Base-by-base conservation (phyloP, 2,888 invertebrate genomes). In the Phlogophora meticulosa region DNA sequence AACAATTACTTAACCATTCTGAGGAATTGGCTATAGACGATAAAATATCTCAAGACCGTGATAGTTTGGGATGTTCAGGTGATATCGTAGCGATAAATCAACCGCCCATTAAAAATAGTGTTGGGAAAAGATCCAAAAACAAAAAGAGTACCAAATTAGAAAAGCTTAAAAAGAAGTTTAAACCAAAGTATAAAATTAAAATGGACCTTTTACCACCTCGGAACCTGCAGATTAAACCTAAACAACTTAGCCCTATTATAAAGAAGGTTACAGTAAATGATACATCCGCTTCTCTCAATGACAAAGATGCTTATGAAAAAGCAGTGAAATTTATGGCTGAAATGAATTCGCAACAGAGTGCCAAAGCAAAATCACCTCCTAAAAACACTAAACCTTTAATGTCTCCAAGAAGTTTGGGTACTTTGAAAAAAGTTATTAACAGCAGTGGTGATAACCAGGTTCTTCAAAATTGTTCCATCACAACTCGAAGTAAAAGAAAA, bases 161-260 rank as follows among this genome's bases (percentile, higher is more conserved):
- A 52, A 92, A 87, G 81, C 69, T 93, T 11, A 89, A 88, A 58
- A 85, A 86, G 24, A 89, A 85, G 65, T 76, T 92, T 67, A 24
- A 86, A 66, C 91, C 93, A 2, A 92, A 88, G 81, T 81, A 81
- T 76, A 94, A 94, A 84, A 94, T 94, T 67, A 88, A 72, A 70
- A 70, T 57, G 24, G 80, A 72, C 58, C 60, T 65, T 7, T 68
- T 80, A 52, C 72, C 76, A 22, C 62, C 78, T 70, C 83, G 74
- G 43, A 88, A 81, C 40, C 34, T 64, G 46, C 76, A 67, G 11
- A 52, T 69, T 20, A 87, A 84, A 78, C 73, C 73, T 38, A 88
- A 84, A 71, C 69, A 70, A 40, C 42, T 80, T 17, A 45, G 67
- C 36, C 40, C 73, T 20, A 56, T 71, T 43, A 74, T 72, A 69